Base-by-base conservation (phyloP, 2,113 vertebrate species). In the Pleuronectes platessa region DNA sequence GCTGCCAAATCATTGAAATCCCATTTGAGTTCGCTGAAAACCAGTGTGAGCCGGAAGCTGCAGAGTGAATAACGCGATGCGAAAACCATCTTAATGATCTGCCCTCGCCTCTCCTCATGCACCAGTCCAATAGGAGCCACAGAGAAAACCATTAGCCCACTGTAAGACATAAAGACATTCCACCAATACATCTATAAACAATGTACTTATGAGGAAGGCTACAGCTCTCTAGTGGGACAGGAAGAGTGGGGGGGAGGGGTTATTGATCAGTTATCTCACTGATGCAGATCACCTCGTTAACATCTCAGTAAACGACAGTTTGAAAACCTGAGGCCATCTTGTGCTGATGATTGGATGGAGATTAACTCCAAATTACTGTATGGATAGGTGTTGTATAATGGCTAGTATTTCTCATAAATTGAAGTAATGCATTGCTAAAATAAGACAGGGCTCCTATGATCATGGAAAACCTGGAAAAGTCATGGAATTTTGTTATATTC, bases 81-180 rank as follows among this genome's bases (percentile, higher is more conserved):
- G 17, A 64, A 82, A 79, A n/a, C 66, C 0, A 13, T 71, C 40
- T 70, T 69, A 81, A 87, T 79, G 74, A 84, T 40, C 72, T 76
- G 37, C 73, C n/a, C 13, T 54, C 3, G 17, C 21, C 53, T 61
- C 47, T 71, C 47, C 17, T 61, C n/a, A 0, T 64, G 61, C 69
- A 66, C 80, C 64, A 73, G 85, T 76, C 82, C 70, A 62, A 56
- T 24, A 37, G 63, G 74, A 82, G 79, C 78, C 70, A 20, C 59
- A 54, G 63, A 74, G 75, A 85, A 45, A 87, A 76, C 53, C 83
- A 87, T 88, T 78, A 85, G 53, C 42, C 26, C 59, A 23, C 56
- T 65, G 59, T 68, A 85, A 55, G 74, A 85, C 59, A 45, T 86
- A 82, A 66, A 61, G 66, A 61, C 77, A 62, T 60, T 74, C 55